Evolutionary conservation across 2,888 invertebrate species (phyloP).

Genomic region (Trichacis sp.): DNA sequence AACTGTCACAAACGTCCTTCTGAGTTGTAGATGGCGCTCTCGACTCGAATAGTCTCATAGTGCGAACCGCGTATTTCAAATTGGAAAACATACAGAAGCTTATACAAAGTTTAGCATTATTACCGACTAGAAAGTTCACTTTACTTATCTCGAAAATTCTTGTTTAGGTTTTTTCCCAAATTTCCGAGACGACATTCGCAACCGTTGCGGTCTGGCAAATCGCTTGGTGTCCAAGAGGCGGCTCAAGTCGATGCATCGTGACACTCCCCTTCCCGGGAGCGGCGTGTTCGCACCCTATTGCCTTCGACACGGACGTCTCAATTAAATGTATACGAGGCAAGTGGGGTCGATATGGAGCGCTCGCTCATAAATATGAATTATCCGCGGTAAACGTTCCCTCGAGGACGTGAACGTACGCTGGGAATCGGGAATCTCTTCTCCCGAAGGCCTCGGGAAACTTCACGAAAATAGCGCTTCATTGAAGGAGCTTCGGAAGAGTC

Average conservation of each 20-base stretch:
- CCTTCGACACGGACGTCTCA: conserved; percentile 67
- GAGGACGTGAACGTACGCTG: conserved; percentile 46
- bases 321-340: conserved; percentile 67
- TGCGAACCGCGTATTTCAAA: no score
- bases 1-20: no score
- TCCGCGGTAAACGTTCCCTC: conserved; percentile 66
- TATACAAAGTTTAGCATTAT: no score
- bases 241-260: conserved; percentile 37
- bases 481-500: not conserved
- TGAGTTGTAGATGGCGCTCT: no score
- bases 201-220: not conserved
- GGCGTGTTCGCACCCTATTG: conserved; percentile 65
- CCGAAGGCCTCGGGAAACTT: not conserved
- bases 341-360: conserved; percentile 66
- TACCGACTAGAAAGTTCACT: no score
- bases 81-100: no score
- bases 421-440: conserved; percentile 20
- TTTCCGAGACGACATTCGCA: no score
- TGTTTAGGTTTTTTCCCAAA: no score
- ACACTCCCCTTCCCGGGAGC: conserved; percentile 38
- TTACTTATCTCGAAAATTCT: no score
- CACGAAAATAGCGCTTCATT: no score
- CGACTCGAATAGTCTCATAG: no score
- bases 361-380: conserved; percentile 68
- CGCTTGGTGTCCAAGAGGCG: not conserved